Percentiles rank a stretch among this genome's conserved stretches.
Evolutionary conservation across 2,113 vertebrate species (phyloP).

Genomic region (Hypomesus transpacificus): DNA sequence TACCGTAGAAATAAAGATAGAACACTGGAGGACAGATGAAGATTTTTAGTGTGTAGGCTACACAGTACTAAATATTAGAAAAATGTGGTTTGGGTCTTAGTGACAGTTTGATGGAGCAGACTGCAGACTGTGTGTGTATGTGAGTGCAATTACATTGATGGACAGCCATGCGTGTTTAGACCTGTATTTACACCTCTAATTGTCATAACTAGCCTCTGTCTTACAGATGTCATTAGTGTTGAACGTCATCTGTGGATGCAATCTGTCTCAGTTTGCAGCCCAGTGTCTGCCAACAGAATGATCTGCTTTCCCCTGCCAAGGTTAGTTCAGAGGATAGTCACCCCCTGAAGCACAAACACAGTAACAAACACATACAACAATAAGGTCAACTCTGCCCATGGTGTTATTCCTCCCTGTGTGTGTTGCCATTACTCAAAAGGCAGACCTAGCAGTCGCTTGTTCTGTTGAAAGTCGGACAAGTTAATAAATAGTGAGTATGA

Average conservation of each 20-base stretch:
- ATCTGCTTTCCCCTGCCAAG: neutral
- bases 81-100: neutral
- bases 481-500: slow-evolving; percentile 17
- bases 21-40: neutral
- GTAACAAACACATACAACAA: neutral
- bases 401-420: slow-evolving; percentile 12
- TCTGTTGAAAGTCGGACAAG: slow-evolving; percentile 4
- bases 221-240: neutral
- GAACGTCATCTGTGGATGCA: neutral
- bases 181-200: no score
- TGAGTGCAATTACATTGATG: no score
- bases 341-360: neutral
- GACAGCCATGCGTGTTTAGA: no score
- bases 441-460: slow-evolving; percentile 14
- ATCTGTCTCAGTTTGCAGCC: neutral
- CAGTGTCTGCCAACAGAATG: neutral
- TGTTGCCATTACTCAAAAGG: slow-evolving; percentile 2
- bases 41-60: neutral
- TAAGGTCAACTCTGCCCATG: neutral
- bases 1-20: no score
- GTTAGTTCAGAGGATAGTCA: slow-evolving; percentile 4
- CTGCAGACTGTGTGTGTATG: slow-evolving; percentile 22
- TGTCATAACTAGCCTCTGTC: neutral
- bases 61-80: neutral
- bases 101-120: slow-evolving; percentile 22